Base-by-base conservation (phyloP, 2,888 invertebrate genomes). In the Latrodectus elegans region DNA sequence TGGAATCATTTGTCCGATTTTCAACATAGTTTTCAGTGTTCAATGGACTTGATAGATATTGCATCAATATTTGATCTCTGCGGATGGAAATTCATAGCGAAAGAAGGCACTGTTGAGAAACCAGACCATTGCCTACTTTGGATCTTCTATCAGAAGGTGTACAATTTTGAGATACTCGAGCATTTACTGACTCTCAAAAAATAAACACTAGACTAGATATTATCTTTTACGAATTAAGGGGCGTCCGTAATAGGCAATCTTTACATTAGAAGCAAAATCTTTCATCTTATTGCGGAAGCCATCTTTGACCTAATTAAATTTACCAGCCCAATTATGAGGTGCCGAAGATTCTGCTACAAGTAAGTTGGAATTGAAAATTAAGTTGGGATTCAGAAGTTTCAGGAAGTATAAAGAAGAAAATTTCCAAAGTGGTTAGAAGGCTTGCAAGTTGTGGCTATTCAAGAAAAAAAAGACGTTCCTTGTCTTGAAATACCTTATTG, bases 131-230 rank as follows among this genome's bases (percentile, higher is more conserved):
- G 17, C n/a, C 64, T 10, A 49, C 64, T n/a, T 64, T 75, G 38
- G 64, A 49, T 12, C 49, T 70, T 70, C 14, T 14, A 26, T 22
- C 70, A 22, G 64, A 65, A 75, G 38, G 49, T n/a, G 26, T 65
- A 14, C 17, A 49, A 22, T 75, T 49, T 38, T 75, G 0, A 8
- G 49, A 64, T 10, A 75, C 4, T 17, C 55, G 8, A 12, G 6
- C 64, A 64, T 3, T 60, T 26, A 49, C 26, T 55, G n/a, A 22
- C 26, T 38, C 65, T 49, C 75, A n/a, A 75, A n/a, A 64, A 64
- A 64, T 64, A 60, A 15, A 49, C 49, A 75, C 65, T 17, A 65
- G 64, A 64, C 17, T 15, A n/a, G n/a, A 75, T 75, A 22, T 75
- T 49, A 51, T 64, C 15, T 14, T 74, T 38, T 49, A 49, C 4